Base-by-base conservation (phyloP, 2,888 invertebrate species). In the Sympetrum striolatum region DNA sequence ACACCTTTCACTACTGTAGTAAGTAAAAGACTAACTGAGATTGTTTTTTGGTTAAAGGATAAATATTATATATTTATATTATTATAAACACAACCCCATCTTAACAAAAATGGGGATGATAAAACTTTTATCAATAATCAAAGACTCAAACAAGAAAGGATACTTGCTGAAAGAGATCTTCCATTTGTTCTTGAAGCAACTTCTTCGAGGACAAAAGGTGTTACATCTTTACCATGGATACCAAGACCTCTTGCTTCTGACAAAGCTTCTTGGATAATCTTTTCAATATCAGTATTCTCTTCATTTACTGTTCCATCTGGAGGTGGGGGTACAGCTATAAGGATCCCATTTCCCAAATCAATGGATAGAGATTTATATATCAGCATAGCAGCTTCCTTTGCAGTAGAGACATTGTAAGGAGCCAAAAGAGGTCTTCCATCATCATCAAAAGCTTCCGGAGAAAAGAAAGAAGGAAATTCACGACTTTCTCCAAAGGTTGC, bases 391-490 rank as follows among this genome's bases (percentile, higher is more conserved):
- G 98, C 98, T 90, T 97, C 96, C 8, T 92, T 90, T 0, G 97
- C 94, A 90, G 94, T 94, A 0, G 94, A 91, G 0, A 97, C 95
- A 92, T 95, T 95, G 93, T 97, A 96, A 0, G 98, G 98, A 0
- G 97, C 96, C 91, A 94, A 94, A 92, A 94, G 93, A 12, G 94
- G 94, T 37, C 58, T 86, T 18, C 86, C 86, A 64, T 86, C 86
- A 86, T 86, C 86, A 92, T 94, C 95, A 0, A 97, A 97, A 92
- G 98, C 98, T 91, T 95, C 94, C 6, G 95, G 94, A 0, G 97
- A 97, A 94, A 98, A 99, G 94, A 99, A 99, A 79, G 98, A 98
- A 0, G 99, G 99, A 94, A 99, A 99, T 22, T 96, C 95, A 44
- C 94, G 94, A 0, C 94, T 94, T 0, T 95, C 94, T 0, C 97